Conservation (phyloP, 1,140 invertebrate species). For the Drosophila lacteicornis region DNA sequence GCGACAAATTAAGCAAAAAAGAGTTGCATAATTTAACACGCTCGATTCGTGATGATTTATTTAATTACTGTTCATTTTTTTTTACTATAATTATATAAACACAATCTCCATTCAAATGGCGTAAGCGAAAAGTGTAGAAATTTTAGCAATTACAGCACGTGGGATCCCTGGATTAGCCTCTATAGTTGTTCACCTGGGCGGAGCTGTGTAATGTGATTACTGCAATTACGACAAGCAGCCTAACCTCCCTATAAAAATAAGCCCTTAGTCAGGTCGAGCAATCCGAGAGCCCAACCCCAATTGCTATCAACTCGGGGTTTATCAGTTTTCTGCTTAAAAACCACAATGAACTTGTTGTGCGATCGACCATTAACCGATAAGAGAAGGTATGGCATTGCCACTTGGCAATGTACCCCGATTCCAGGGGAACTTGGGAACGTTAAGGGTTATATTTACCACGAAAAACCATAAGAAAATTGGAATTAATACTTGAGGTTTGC, state of each 20-base stretch:
- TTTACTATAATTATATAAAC: constrained; percentile 8
- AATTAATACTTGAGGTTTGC: too few relatives aligned
- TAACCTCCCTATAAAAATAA: constrained; percentile 6
- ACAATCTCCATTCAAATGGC: constrained; percentile 1
- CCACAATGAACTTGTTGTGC: constrained; percentile 31
- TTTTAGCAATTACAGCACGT: constrained; percentile 23
- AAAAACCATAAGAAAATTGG: neutral
- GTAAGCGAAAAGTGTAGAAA: constrained; percentile 23
- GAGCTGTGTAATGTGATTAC: constrained; percentile 34
- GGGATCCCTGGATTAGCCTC: constrained; percentile 2
- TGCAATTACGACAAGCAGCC: constrained; percentile 24
- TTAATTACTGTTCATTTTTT: neutral
- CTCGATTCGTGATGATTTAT: constrained; percentile 3
- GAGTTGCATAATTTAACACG: constrained; percentile 2
- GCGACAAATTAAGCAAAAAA: neutral
- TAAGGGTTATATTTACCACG: neutral
- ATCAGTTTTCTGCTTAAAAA: constrained; percentile 28
- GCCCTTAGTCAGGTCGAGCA: constrained; percentile 14
- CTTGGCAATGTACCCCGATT: too few relatives aligned
- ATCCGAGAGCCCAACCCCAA: constrained; percentile 4
- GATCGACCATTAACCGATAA: constrained; percentile 40
- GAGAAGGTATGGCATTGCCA: neutral
- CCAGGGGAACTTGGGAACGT: neutral
- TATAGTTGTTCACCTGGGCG: constrained; percentile 19
- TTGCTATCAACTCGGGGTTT: neutral